phyloP scores from a whole-genome alignment of 2,797 vertebrate genomes.

The Telmatherina bonti region DNA sequence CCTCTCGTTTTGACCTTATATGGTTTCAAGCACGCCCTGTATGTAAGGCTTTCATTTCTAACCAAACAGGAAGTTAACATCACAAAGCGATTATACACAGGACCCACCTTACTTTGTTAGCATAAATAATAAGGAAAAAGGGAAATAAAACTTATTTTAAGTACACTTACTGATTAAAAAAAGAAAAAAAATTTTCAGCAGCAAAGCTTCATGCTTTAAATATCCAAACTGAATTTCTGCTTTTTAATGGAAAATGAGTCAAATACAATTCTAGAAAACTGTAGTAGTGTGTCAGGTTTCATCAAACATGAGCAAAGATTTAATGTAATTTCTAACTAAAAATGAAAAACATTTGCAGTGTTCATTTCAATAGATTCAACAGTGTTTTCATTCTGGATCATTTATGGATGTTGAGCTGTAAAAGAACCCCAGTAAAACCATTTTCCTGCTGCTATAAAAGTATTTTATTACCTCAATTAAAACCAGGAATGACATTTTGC shows the following conservation, averaged over 20 bases:
- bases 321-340: neutral
- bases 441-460: constrained; percentile 21
- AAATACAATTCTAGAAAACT: neutral
- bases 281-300: neutral
- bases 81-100: constrained; percentile 14
- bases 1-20: constrained; percentile 75
- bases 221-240: neutral
- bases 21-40: constrained; percentile 63
- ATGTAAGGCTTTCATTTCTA: constrained; percentile 41
- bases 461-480: constrained; percentile 27
- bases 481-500: neutral
- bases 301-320: neutral
- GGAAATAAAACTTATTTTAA: neutral
- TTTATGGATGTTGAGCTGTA: neutral
- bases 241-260: neutral
- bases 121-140: neutral
- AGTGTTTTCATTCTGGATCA: constrained; percentile 8
- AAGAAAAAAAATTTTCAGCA: neutral
- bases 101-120: neutral
- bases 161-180: too few species aligned
- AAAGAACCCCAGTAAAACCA: constrained; percentile 10
- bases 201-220: neutral
- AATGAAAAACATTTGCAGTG: neutral
- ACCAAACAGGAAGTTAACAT: constrained; percentile 74
- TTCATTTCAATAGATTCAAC: constrained; percentile 1